These are phyloP conservation scores for Monodelphis domestica DNA, from an alignment of 2,797 vertebrate species.

Conservation along the genomic window DNA sequence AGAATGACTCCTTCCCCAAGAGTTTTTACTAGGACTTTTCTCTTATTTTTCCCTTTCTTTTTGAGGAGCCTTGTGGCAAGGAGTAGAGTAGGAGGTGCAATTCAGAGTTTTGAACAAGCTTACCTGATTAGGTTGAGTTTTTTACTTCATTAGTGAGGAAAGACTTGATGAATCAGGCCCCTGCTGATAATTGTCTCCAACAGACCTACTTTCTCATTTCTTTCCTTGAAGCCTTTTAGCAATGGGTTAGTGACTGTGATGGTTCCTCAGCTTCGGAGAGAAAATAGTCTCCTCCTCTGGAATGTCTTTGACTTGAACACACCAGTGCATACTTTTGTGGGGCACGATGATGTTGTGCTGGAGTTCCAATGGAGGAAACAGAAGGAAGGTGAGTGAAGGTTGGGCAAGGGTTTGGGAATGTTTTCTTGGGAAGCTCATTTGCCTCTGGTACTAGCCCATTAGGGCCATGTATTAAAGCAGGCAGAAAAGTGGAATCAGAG, in stretches of 20 bases:
- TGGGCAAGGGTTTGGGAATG: background rate
- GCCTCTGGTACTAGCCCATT: background rate
- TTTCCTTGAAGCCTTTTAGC: slow-evolving; percentile 91
- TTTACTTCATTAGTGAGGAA: slow-evolving; percentile 30
- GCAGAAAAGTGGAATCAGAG: background rate
- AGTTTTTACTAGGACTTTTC: slow-evolving; percentile 28
- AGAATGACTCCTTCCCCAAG: slow-evolving; percentile 13
- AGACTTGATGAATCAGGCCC: slow-evolving; percentile 2
- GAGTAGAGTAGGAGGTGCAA: background rate
- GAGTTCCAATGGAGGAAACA: slow-evolving; percentile 98
- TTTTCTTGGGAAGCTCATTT: background rate
- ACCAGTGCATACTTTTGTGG: slow-evolving; percentile 96
- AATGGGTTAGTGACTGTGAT: slow-evolving; percentile 97
- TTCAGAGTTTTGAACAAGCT: background rate
- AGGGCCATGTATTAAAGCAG: background rate
- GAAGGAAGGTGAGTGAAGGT: slow-evolving; percentile 91
- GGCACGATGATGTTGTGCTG: slow-evolving; percentile 96
- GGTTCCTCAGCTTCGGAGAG: slow-evolving; percentile 96
- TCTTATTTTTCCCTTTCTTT: slow-evolving; percentile 17
- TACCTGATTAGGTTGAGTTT: background rate
- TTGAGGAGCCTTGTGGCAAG: slow-evolving; percentile 2
- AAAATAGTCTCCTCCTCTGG: slow-evolving; percentile 97
- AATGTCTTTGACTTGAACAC: slow-evolving; percentile 95
- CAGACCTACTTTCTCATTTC: slow-evolving; percentile 30
- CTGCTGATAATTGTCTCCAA: background rate